Evolutionary conservation across 1,140 invertebrate genomes (phyloP).

Genomic region (Pararge aegeria): DNA sequence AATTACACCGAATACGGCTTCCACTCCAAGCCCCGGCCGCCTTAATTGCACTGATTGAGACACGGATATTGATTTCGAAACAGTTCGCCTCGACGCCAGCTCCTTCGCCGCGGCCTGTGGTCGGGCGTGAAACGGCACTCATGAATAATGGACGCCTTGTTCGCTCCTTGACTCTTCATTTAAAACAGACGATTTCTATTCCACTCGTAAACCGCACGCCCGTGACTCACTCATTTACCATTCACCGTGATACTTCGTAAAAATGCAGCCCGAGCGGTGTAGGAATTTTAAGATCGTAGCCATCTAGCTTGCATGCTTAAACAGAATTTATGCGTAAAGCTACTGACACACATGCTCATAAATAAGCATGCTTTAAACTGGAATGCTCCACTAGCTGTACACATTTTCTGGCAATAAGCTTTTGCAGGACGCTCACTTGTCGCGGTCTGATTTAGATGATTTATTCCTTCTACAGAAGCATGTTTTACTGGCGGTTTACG

Average conservation of each 20-base stretch:
- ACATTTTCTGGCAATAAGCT: too few species aligned
- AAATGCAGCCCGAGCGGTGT: slow-evolving; percentile 60
- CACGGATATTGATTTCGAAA: slow-evolving; percentile 76
- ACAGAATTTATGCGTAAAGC: background rate
- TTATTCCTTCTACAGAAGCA: too few species aligned
- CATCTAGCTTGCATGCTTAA: slow-evolving; percentile 17
- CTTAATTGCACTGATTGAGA: slow-evolving; percentile 76
- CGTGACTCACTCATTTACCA: slow-evolving; percentile 75
- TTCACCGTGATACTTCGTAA: slow-evolving; percentile 72
- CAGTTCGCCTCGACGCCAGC: slow-evolving; percentile 50
- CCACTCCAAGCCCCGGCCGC: slow-evolving; percentile 40
- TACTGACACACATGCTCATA: too few species aligned
- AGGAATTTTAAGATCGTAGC: slow-evolving; percentile 63
- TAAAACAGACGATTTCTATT: slow-evolving; percentile 78
- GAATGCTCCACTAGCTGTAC: too few species aligned
- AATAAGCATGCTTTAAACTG: too few species aligned
- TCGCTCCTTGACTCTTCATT: slow-evolving; percentile 74
- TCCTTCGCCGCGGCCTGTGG: slow-evolving; percentile 33
- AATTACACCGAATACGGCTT: slow-evolving; percentile 61
- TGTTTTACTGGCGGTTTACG: too few species aligned
- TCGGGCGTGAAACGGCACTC: slow-evolving; percentile 64
- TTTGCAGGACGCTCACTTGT: too few species aligned
- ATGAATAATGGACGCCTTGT: slow-evolving; percentile 74
- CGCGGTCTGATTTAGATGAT: too few species aligned
- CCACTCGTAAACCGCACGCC: slow-evolving; percentile 69